Base-by-base conservation (phyloP, 2,113 vertebrate genomes). In the Gobio gobio region DNA sequence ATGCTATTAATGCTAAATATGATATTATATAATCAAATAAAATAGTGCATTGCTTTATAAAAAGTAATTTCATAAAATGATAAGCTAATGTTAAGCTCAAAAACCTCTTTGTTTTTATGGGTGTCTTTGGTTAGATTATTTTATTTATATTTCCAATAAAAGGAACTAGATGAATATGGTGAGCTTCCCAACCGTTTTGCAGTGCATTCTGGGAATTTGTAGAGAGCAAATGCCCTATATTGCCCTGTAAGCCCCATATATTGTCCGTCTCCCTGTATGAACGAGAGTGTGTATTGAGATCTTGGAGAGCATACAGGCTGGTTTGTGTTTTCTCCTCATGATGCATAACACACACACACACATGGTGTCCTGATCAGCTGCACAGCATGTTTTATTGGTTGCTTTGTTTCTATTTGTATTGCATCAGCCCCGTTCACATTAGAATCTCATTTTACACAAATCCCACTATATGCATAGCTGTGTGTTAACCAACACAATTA, bases 381-480 rank as follows among this genome's bases (percentile, higher is more conserved):
- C 66, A n/a, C 20, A 12, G n/a, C 6, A 6, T 13, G 54, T 74
- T 74, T 47, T 74, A 74, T 74, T n/a, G 36, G 12, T 74, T 74
- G 43, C 72, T 74, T 14, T 74, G n/a, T 16, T 74, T 26, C 43
- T 49, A 16, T 49, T 74, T 74, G 0, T 7, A 74, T 74, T 74
- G 43, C 72, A 74, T 74, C 72, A 74, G n/a, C 43, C n/a, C 45
- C 3, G 2, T 74, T 74, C 43, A 74, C n/a, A 47, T 43, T 73
- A 10, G 22, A 73, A 73, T 74, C 43, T 74, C 14, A 4, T 74
- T 16, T 43, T 49, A 6, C 22, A 12, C 40, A 0, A 72, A 73
- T n/a, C 20, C 20, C 40, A 70, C 22, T 24, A 8, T n/a, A n/a
- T 3, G 0, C 72, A 49, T 24, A 74, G 22, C 3, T 47, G 72